Evolutionary conservation across 2,888 invertebrate genomes (phyloP), one percentile per base, ranked within the genome.

Genomic region (Gonocerus acuteangulatus): DNA sequence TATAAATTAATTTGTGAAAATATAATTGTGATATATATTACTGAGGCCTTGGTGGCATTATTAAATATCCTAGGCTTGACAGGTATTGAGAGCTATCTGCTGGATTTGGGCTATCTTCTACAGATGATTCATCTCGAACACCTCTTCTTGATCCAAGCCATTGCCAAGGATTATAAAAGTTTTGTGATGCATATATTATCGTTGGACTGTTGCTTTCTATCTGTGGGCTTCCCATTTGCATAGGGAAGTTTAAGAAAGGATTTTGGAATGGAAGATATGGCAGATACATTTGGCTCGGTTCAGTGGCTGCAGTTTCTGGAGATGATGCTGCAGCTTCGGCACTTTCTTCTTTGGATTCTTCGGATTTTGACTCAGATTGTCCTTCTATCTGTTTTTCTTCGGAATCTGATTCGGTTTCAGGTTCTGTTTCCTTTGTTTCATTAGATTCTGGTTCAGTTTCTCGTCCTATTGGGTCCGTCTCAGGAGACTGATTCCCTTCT

Each of bases 51-150:
- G 39, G 32, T 32, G 32, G 39, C n/a, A 15, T 15, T 3, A 39
- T 9, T 39, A 39, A n/a, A 15, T 39, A 39, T 39, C 39, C 39
- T 15, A 39, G 80, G 81, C 64, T 71, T 79, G 73, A 86, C 86
- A 71, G 80, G 82, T 78, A 59, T 13, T 36, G 36, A 32, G 19
- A 16, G n/a, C 32, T 27, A n/a, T 16, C 32, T 48, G 7, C 2
- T 9, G 16, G 13, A 23, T 22, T 22, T 15, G n/a, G 2, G 36
- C n/a, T 39, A 3, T 21, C 13, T 42, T 54, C 36, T 23, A 39
- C 39, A 9, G 39, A 11, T 15, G 39, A 15, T 15, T 39, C 39
- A 42, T 54, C 42, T 23, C 54, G 32, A 42, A 21, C 19, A 19
- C 36, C 18, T 42, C 54, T 44, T 16, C 45, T 4, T n/a, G 11